Evolutionary conservation across 2,113 vertebrate species (phyloP).

Genomic region (Neomonachus schauinslandi): DNA sequence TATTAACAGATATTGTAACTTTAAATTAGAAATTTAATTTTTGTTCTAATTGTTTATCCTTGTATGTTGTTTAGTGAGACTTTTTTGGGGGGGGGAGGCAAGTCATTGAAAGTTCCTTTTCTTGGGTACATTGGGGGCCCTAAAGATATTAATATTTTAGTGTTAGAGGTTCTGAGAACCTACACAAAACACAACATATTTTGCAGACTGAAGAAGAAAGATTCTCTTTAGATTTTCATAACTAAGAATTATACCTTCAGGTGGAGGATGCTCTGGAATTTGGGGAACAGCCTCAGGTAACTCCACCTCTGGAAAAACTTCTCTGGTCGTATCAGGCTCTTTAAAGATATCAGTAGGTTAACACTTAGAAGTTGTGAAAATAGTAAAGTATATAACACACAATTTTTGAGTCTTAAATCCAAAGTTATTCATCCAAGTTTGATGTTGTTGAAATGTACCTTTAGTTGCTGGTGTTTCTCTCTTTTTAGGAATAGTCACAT

Average conservation of each 20-base stretch:
- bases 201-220: slow-evolving; percentile 30
- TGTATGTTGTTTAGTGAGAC: not conserved
- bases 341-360: slow-evolving; percentile 84
- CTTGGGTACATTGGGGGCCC: slow-evolving; percentile 68
- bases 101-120: slow-evolving; percentile 37
- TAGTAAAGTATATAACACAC: not conserved
- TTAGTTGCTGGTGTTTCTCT: slow-evolving; percentile 68
- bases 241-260: slow-evolving; percentile 71
- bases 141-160: slow-evolving; percentile 76
- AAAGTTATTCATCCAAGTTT: slow-evolving; percentile 49
- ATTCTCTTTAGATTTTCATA: slow-evolving; percentile 51
- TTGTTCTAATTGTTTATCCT: not conserved
- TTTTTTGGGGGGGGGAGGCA: not conserved
- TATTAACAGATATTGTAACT: not conserved
- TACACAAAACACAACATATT: not conserved
- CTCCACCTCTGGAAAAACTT: slow-evolving; percentile 80
- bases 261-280: slow-evolving; percentile 62
- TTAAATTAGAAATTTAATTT: slow-evolving; percentile 43
- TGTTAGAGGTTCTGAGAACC: not conserved
- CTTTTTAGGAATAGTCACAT: slow-evolving; percentile 78
- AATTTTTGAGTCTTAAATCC: slow-evolving; percentile 36
- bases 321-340: slow-evolving; percentile 84
- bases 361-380: slow-evolving; percentile 58
- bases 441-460: slow-evolving; percentile 81
- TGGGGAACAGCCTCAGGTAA: slow-evolving; percentile 56